A percentile compares a stretch with the other conserved stretches of the same genome.
Evolutionary conservation across 2,113 vertebrate species (phyloP).

Genomic region (Nothocercus julius): DNA sequence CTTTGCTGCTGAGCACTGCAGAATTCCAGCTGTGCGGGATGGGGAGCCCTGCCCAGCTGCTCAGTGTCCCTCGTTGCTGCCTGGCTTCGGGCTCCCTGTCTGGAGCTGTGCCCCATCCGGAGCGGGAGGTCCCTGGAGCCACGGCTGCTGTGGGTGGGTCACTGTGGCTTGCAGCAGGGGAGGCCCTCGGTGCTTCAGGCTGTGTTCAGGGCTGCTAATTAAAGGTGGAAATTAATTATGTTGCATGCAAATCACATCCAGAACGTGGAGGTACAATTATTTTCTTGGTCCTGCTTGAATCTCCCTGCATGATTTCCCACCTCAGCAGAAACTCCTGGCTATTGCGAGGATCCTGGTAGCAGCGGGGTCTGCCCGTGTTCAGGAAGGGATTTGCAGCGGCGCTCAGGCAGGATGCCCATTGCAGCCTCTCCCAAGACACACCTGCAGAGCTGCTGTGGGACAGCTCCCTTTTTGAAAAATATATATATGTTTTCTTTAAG

Average conservation of each 20-base stretch:
- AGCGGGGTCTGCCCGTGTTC: background rate
- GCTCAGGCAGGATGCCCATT: too few species aligned
- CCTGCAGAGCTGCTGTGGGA: rapidly evolving
- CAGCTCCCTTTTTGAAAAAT: background rate
- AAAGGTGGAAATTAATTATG: rapidly evolving
- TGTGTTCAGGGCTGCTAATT: background rate
- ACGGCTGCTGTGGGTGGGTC: background rate
- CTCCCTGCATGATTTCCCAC: too few species aligned
- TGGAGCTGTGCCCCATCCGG: background rate
- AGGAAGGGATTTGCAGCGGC: too few species aligned
- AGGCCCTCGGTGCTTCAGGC: background rate
- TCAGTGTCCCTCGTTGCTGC: background rate
- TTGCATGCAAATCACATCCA: rapidly evolving
- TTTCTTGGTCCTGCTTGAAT: too few species aligned
- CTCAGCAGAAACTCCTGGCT: too few species aligned
- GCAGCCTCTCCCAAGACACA: rapidly evolving
- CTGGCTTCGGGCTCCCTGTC: too few species aligned
- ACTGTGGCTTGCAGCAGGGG: background rate
- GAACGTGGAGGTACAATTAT: background rate
- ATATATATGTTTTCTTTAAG: background rate
- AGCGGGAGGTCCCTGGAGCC: background rate
- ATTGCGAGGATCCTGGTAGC: too few species aligned
- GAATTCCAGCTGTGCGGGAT: background rate
- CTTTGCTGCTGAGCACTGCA: background rate
- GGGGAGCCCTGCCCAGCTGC: background rate